phyloP scores from a whole-genome alignment of 2,888 invertebrate species.

The Aphidius colemani region DNA sequence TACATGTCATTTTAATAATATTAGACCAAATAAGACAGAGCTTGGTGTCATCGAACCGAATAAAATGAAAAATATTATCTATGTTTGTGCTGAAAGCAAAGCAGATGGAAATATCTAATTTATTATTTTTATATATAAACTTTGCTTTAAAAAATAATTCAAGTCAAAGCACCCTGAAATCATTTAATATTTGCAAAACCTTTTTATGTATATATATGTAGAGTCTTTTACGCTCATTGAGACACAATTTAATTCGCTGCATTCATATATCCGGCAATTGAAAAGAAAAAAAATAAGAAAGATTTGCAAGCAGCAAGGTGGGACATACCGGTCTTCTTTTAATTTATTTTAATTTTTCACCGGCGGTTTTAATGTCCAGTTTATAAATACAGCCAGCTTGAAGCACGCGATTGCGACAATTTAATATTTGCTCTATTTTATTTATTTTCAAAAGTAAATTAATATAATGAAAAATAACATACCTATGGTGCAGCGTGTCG shows the following conservation, averaged over 20 bases:
- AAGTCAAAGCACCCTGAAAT: constrained; percentile 12
- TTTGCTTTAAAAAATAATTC: constrained; percentile 17
- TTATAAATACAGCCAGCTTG: constrained; percentile 25
- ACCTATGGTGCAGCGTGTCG: too few species aligned
- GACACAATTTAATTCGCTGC: too few species aligned
- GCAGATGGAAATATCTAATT: background rate
- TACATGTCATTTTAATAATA: too few species aligned
- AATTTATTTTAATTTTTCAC: constrained; percentile 17
- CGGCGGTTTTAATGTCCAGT: constrained; percentile 25
- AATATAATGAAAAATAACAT: too few species aligned
- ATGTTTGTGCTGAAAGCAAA: background rate
- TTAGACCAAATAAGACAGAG: too few species aligned
- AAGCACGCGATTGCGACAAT: constrained; percentile 28
- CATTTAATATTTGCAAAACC: constrained; percentile 29
- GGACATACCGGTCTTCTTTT: constrained; percentile 23
- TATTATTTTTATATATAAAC: constrained; percentile 18
- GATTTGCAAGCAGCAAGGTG: background rate
- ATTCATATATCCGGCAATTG: too few species aligned
- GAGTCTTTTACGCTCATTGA: constrained; percentile 29
- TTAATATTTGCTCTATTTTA: constrained; percentile 9
- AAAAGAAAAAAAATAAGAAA: too few species aligned
- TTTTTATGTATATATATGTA: too few species aligned
- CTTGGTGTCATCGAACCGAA: background rate
- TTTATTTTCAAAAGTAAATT: background rate
- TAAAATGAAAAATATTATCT: background rate